A percentile compares a stretch with the other conserved stretches of the same genome.
Conservation (phyloP, 2,888 invertebrate genomes). For the Xanthia icteritia region DNA sequence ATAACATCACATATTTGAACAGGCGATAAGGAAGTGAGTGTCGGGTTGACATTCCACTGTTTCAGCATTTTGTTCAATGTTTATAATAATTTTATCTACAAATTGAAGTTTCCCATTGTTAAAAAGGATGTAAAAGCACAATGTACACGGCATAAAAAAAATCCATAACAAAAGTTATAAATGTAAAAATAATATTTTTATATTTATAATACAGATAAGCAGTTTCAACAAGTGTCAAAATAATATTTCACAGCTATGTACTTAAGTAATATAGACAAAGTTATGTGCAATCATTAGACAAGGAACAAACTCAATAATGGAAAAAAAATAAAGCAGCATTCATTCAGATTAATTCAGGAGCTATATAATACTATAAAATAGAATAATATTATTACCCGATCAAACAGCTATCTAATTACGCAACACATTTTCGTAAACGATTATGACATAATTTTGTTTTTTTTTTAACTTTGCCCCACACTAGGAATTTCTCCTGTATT, state of each 20-base stretch:
- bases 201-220: background rate
- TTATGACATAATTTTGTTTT: no score
- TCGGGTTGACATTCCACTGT: background rate
- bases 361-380: background rate
- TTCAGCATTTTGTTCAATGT: background rate
- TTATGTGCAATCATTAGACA: background rate
- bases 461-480: no score
- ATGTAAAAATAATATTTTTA: background rate
- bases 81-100: background rate
- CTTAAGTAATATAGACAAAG: background rate
- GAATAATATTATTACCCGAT: background rate
- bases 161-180: background rate
- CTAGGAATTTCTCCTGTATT: no score
- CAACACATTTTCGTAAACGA: no score
- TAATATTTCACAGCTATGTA: background rate
- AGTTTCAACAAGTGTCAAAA: background rate
- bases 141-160: background rate
- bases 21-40: slow-evolving; percentile 8
- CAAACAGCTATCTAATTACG: no score
- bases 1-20: slow-evolving; percentile 13
- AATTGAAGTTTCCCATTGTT: background rate
- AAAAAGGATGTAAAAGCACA: background rate
- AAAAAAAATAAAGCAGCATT: background rate
- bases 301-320: background rate
- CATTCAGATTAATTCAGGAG: background rate